A percentile compares a stretch with the other conserved stretches of the same genome.
These are phyloP conservation scores for Copidosoma floridanum DNA, from an alignment of 1,140 invertebrate genomes.

Conservation along the genomic window DNA sequence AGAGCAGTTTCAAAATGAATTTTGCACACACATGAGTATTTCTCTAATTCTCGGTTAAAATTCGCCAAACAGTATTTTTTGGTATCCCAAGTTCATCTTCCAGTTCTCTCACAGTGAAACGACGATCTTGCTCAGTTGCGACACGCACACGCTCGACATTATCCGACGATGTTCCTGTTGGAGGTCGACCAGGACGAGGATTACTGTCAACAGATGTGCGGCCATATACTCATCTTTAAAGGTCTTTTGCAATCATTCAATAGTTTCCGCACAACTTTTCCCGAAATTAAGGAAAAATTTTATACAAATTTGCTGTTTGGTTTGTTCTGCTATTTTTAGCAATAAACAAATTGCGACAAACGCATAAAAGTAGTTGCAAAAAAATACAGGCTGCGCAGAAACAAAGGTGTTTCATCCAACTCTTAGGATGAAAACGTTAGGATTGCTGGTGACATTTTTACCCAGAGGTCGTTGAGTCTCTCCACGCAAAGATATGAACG, in stretches of 20 bases:
- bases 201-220: not conserved
- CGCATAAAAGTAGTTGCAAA: not conserved
- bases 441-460: too few species aligned
- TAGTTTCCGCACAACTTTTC: not conserved
- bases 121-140: not conserved
- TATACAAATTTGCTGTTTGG: not conserved
- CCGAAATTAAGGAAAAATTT: not conserved
- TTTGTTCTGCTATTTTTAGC: not conserved
- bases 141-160: not conserved
- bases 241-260: not conserved
- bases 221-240: not conserved
- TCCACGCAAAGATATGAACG: too few species aligned
- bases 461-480: too few species aligned
- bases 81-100: too few species aligned
- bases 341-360: not conserved
- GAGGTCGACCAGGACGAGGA: not conserved
- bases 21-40: not conserved
- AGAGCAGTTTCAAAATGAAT: not conserved
- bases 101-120: not conserved
- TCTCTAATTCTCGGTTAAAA: too few species aligned
- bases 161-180: not conserved
- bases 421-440: too few species aligned
- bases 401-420: too few species aligned
- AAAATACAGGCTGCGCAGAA: not conserved
- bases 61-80: too few species aligned